Base-by-base conservation (phyloP, 2,888 invertebrate species). In the Steinernema carpocapsae region DNA sequence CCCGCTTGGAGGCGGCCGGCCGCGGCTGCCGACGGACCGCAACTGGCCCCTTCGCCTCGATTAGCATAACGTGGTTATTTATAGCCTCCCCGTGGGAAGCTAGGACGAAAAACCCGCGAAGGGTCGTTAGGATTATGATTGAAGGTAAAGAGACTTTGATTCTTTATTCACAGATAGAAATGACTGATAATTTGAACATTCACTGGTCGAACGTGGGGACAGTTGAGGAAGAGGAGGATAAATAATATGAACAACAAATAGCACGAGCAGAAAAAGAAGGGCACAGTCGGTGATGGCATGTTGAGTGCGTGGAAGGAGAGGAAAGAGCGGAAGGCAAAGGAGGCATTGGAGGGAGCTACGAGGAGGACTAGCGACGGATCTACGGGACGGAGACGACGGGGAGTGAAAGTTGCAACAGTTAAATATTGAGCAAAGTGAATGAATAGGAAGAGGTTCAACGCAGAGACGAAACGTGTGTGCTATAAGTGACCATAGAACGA, bases 241-340 rank as follows among this genome's bases (percentile, higher is more conserved):
- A 64, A 64, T 64, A 26, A 64, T 14, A 2, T 64, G 29, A 26
- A 64, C 64, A 64, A 64, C 64, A 64, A 64, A 64, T 64, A 64
- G 64, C 32, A 64, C 64, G 64, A 56, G 56, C 56, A 56, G 64
- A 32, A 14, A 14, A 48, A 52, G 24, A 64, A 64, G 64, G 64
- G 64, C 64, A 64, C 64, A 32, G 64, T 64, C n/a, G 64, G 64
- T 64, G 64, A 64, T 64, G 64, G 64, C 64, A 64, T 64, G 6
- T 37, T 26, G 64, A 17, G 64, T 29, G 14, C 17, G 17, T 48
- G 64, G 64, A 64, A 29, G 29, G 19, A 48, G 56, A 56, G 56
- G 4, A 56, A 19, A 19, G 56, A 17, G 48, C 17, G 3, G 48
- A 48, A 48, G 19, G 48, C n/a, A 4, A 48, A 48, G 48, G 22